Evolutionary conservation across 2,888 invertebrate species (phyloP).

Genomic region (Polydrusus tereticollis): DNA sequence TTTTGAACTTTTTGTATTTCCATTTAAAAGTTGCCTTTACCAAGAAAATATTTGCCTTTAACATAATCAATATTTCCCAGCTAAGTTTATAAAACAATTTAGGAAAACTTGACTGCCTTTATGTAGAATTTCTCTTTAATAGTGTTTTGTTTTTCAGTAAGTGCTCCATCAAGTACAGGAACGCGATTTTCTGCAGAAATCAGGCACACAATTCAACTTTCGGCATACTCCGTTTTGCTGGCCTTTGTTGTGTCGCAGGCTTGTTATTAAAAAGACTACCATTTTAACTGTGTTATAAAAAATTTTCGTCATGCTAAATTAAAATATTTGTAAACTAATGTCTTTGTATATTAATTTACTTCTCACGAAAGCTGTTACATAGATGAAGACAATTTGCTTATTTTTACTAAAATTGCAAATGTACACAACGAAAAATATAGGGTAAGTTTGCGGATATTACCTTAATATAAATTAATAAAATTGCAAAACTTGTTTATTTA

Average conservation of each 20-base stretch:
- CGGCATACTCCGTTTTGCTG: slow-evolving; percentile 32
- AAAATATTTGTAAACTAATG: not conserved
- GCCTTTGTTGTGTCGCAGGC: slow-evolving; percentile 34
- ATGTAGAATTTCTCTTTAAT: slow-evolving; percentile 18
- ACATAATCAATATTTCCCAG: slow-evolving; percentile 1
- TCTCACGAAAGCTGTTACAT: not conserved
- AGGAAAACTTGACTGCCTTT: slow-evolving; percentile 16
- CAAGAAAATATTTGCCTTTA: not conserved
- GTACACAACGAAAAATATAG: too few relatives aligned
- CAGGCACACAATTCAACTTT: slow-evolving; percentile 35
- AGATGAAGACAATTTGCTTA: not conserved
- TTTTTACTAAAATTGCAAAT: too few relatives aligned
- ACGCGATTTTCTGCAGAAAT: slow-evolving; percentile 30
- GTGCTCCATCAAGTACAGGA: slow-evolving; percentile 50
- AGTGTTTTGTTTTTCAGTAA: slow-evolving; percentile 53
- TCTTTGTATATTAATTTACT: slow-evolving; percentile 7
- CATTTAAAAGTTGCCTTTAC: not conserved
- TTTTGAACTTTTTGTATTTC: not conserved
- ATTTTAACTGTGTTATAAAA: slow-evolving; percentile 1
- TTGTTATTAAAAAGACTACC: slow-evolving; percentile 36
- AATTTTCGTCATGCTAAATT: not conserved
- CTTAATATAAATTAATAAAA: not conserved
- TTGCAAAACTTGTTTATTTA: not conserved
- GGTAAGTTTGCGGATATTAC: too few relatives aligned
- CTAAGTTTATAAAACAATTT: slow-evolving; percentile 3